Evolutionary conservation across 2,888 invertebrate genomes (phyloP).

Genomic region (Drosophila mercatorum): DNA sequence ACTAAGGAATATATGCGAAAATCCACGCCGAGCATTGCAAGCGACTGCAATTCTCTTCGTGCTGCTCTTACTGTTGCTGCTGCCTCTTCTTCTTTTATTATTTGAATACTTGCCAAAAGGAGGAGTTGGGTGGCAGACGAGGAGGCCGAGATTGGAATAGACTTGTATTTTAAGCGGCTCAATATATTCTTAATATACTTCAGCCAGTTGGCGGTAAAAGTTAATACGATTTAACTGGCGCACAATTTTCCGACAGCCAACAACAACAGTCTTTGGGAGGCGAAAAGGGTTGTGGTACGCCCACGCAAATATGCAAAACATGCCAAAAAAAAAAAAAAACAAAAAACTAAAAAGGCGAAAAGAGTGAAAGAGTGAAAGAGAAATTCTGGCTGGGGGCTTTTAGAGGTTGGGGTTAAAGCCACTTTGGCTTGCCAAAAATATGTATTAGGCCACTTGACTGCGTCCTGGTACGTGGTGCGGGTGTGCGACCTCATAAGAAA

Average conservation of each 20-base stretch:
- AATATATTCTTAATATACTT: constrained; percentile 78
- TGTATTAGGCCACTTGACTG: constrained; percentile 77
- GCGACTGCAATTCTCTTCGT: constrained; percentile 54
- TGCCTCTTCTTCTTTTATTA: background rate
- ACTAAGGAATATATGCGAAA: background rate
- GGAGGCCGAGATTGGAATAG: constrained; percentile 60
- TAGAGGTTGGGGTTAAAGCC: constrained; percentile 49
- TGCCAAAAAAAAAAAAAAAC: constrained; percentile 32
- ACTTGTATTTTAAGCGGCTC: constrained; percentile 75
- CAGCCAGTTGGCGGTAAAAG: constrained; percentile 73
- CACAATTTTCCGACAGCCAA: constrained; percentile 61
- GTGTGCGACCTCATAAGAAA: constrained; percentile 9
- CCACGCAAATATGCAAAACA: constrained; percentile 71
- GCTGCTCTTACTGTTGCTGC: background rate
- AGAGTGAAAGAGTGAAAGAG: constrained; percentile 24
- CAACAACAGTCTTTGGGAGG: constrained; percentile 12
- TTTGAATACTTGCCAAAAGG: constrained; percentile 66
- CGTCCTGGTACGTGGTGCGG: constrained; percentile 22
- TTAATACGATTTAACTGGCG: constrained; percentile 77
- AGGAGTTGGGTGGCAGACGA: background rate
- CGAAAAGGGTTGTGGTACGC: constrained; percentile 2
- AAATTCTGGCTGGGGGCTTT: constrained; percentile 24
- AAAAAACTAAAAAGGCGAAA: background rate
- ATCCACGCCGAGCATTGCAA: constrained; percentile 58
- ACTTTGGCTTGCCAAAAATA: constrained; percentile 71